Percentiles rank a stretch among this genome's conserved stretches.
These are phyloP conservation scores for Cebus imitator DNA, from an alignment of 2,113 vertebrate species.

Conservation along the genomic window DNA sequence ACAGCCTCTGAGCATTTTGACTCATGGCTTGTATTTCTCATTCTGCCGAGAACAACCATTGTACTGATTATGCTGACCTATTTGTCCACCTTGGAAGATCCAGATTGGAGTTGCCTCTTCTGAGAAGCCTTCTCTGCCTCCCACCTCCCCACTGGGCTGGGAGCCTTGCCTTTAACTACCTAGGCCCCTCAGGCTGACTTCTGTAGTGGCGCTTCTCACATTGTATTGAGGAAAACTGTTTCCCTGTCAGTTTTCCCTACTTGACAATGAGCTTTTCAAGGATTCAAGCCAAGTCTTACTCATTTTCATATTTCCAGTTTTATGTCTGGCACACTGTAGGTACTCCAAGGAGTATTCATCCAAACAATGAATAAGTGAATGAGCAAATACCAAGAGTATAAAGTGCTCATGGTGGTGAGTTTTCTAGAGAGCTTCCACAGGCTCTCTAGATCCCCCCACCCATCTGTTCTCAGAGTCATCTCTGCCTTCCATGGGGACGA, in stretches of 20 bases:
- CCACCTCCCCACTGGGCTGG: background rate
- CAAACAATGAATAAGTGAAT: background rate
- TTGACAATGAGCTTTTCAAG: background rate
- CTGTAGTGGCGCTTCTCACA: background rate
- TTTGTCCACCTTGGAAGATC: background rate
- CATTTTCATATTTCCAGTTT: background rate
- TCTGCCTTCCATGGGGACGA: background rate
- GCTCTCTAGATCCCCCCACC: background rate
- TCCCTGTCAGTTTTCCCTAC: background rate
- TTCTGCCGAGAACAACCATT: background rate
- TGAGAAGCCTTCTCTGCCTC: background rate
- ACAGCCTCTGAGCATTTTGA: background rate
- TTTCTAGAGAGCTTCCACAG: background rate
- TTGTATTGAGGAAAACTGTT: background rate
- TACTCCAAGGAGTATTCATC: background rate
- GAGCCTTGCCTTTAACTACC: background rate
- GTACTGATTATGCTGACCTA: no score
- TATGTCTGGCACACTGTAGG: background rate
- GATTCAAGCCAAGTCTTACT: background rate
- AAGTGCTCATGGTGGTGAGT: background rate
- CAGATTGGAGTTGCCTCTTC: background rate
- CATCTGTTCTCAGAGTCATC: background rate
- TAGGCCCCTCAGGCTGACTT: background rate
- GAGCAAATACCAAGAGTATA: background rate
- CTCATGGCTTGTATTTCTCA: accelerated